Percentiles rank a stretch among this genome's conserved stretches.
Evolutionary conservation across 2,888 invertebrate species (phyloP).

Genomic region (Mesorhabditis spiculigera): DNA sequence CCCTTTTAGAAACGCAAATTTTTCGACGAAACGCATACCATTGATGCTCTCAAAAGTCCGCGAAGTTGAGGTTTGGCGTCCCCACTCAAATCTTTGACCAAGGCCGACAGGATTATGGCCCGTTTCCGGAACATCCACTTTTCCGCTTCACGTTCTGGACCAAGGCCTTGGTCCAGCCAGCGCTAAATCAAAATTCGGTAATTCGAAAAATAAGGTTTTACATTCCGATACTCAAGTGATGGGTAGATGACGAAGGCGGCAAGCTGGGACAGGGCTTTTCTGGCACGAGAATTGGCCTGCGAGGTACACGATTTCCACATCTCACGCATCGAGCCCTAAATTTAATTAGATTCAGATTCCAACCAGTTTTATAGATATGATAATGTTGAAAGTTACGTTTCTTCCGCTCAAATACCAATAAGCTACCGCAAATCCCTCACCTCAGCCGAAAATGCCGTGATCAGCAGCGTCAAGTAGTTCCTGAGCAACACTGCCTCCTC

Average conservation of each 20-base stretch:
- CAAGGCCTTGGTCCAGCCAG: not conserved
- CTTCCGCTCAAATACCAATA: too few species aligned
- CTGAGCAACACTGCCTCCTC: not conserved
- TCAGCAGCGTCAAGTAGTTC: not conserved
- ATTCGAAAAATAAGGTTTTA: not conserved
- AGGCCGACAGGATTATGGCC: not conserved
- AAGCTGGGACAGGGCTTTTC: not conserved
- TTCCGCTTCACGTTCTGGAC: not conserved
- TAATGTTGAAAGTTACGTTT: too few species aligned
- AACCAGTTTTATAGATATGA: too few species aligned
- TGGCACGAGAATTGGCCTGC: not conserved
- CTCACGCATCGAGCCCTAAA: conserved; percentile 2
- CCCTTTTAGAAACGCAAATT: too few species aligned
- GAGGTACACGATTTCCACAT: conserved; percentile 2
- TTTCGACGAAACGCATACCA: not conserved
- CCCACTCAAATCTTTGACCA: not conserved
- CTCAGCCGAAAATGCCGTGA: not conserved
- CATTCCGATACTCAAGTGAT: not conserved
- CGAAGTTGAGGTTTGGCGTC: not conserved
- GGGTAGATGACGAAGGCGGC: not conserved
- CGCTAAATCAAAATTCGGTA: not conserved
- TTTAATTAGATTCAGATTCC: too few species aligned
- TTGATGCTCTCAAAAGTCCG: not conserved
- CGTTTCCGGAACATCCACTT: conserved; percentile 4
- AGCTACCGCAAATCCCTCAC: not conserved